Conservation (phyloP, 2,888 invertebrate species). For the Epistrophe eligans region DNA sequence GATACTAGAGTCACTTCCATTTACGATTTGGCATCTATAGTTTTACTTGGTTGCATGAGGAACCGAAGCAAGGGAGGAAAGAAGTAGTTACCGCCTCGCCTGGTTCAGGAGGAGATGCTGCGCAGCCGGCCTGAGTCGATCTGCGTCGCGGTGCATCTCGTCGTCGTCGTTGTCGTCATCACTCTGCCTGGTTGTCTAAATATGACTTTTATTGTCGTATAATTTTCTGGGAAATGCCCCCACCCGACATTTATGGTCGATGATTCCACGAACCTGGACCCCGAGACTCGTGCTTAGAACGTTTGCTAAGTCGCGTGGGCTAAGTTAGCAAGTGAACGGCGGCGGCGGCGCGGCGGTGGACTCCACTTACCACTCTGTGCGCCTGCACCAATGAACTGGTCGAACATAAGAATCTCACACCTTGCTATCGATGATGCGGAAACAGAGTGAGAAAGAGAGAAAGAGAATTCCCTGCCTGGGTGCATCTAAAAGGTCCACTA, state of each 20-base stretch:
- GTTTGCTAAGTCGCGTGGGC: constrained; percentile 74
- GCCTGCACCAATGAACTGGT: constrained; percentile 19
- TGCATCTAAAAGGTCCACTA: constrained; percentile 10
- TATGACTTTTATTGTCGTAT: constrained; percentile 76
- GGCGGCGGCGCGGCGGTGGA: not conserved
- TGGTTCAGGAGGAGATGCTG: constrained; percentile 25
- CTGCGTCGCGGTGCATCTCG: constrained; percentile 7
- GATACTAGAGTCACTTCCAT: constrained; percentile 73
- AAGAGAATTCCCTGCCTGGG: constrained; percentile 3
- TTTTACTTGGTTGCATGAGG: constrained; percentile 1
- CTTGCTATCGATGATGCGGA: constrained; percentile 43
- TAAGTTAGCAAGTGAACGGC: constrained; percentile 54
- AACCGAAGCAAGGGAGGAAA: not conserved
- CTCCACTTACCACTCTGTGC: not conserved
- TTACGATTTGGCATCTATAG: constrained; percentile 70
- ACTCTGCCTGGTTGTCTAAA: constrained; percentile 72
- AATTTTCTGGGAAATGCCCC: constrained; percentile 74
- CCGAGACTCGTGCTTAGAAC: constrained; percentile 72
- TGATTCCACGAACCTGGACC: constrained; percentile 67
- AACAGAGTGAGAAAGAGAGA: constrained; percentile 20
- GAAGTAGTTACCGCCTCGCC: constrained; percentile 17
- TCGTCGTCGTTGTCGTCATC: constrained; percentile 44
- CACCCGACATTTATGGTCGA: constrained; percentile 75
- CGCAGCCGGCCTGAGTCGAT: constrained; percentile 1
- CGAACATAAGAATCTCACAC: constrained; percentile 73